These are phyloP conservation scores for Trachymyrmex cornetzi DNA, from an alignment of 1,140 invertebrate species.

Conservation along the genomic window DNA sequence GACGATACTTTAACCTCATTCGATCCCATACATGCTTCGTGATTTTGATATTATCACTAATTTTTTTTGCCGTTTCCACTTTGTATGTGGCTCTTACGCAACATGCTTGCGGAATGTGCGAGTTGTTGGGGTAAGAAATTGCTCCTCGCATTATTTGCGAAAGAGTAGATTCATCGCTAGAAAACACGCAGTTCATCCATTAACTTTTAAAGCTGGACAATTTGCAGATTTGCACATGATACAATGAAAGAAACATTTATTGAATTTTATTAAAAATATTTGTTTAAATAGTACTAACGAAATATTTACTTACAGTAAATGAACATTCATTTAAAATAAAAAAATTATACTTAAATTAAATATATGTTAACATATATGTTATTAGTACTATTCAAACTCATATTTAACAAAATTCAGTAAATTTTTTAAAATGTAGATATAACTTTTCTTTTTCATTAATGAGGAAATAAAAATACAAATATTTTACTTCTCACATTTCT, in stretches of 20 bases:
- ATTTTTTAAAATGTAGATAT: too few species aligned
- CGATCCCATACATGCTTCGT: background rate
- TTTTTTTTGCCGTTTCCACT: background rate
- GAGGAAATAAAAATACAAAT: too few species aligned
- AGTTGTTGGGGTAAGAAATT: constrained; percentile 33
- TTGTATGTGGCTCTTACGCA: background rate
- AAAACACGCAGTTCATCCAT: background rate
- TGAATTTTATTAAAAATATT: too few species aligned
- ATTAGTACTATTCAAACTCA: too few species aligned
- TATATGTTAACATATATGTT: too few species aligned
- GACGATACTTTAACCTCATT: background rate
- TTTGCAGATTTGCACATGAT: background rate
- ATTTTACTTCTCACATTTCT: background rate
- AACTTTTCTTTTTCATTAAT: too few species aligned
- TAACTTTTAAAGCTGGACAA: background rate
- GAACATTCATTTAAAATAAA: too few species aligned
- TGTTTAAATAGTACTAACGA: too few species aligned
- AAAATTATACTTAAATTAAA: too few species aligned
- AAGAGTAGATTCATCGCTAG: background rate
- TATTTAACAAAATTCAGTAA: too few species aligned
- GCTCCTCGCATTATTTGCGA: constrained; percentile 1
- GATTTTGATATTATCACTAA: background rate
- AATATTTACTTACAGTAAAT: too few species aligned
- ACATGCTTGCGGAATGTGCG: constrained; percentile 34
- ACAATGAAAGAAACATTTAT: too few species aligned